phyloP scores from a whole-genome alignment of 1,140 invertebrate genomes.

The Polypedilum vanderplanki region DNA sequence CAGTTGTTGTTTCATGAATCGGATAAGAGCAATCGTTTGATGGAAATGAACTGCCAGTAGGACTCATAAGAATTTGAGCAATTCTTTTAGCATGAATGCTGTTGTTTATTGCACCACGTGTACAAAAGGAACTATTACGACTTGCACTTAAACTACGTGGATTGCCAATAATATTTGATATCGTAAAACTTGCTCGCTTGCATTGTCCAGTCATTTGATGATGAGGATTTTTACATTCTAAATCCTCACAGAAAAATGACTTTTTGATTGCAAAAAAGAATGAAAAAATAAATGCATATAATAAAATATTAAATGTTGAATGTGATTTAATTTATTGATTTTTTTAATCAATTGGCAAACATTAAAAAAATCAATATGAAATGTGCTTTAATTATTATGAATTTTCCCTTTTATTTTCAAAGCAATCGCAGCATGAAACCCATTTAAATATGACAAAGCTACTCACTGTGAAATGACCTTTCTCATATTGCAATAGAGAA shows the following conservation, averaged over 20 bases:
- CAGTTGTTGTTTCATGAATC: conserved; percentile 30
- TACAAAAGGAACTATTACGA: conserved; percentile 2
- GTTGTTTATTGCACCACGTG: not conserved
- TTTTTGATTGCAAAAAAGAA: not conserved
- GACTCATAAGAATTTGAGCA: conserved; percentile 15
- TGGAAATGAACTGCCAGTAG: not conserved
- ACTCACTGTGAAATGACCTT: not conserved
- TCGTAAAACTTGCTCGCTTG: not conserved
- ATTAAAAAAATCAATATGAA: too few species aligned
- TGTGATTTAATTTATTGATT: too few species aligned
- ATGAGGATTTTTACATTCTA: conserved; percentile 9
- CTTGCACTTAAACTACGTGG: conserved; percentile 15
- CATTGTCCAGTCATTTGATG: not conserved
- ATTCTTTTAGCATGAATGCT: not conserved
- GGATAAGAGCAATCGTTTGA: conserved; percentile 30
- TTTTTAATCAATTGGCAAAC: too few species aligned
- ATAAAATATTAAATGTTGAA: not conserved
- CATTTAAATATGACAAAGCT: not conserved
- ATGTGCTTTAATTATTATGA: too few species aligned
- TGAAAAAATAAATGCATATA: not conserved
- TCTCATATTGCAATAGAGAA: not conserved
- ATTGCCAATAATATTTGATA: conserved; percentile 9
- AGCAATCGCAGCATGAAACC: too few species aligned
- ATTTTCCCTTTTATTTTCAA: too few species aligned
- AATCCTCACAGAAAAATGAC: conserved; percentile 23